Base-by-base conservation (phyloP, 2,888 invertebrate species). In the Osedax fenrisi region DNA sequence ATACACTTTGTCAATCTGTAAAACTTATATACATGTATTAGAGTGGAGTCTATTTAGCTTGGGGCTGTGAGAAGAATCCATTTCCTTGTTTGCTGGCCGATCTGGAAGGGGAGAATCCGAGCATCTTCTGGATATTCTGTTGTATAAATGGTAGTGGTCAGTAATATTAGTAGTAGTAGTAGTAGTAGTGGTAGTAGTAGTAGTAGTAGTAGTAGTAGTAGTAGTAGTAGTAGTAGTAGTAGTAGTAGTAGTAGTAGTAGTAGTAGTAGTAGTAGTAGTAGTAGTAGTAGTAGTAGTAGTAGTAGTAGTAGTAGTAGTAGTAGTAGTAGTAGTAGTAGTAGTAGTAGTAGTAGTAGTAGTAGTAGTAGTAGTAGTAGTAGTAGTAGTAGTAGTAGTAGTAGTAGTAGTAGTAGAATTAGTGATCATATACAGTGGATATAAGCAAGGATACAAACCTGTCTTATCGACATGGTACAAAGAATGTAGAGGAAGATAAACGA, bases 401-500 rank as follows among this genome's bases (percentile, higher is more conserved):
- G 41, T 41, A 41, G 41, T 41, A 41, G 41, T 41, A 41, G 5
- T 41, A 10, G 41, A 41, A 41, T n/a, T n/a, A n/a, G n/a, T n/a
- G n/a, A n/a, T n/a, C n/a, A n/a, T n/a, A n/a, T n/a, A n/a, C n/a
- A n/a, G n/a, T n/a, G n/a, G n/a, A n/a, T n/a, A n/a, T n/a, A n/a
- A n/a, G n/a, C n/a, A n/a, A n/a, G n/a, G n/a, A n/a, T 10, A 76
- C 80, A 61, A 71, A 88, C 88, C 87, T 90, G 91, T 88, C 92
- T 88, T 78, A 99, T 96, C 68, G 96, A 96, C 98, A 99, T 99
- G 27, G 98, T 99, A 85, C 97, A 98, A 73, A 99, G 87, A 82
- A 98, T 96, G 85, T 98, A 99, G 75, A 98, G 87, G 85, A 98
- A 98, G 82, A 99, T 96, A 84, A 99, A 98, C 1, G 96, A 96